Evolutionary conservation across 2,113 vertebrate species (phyloP), one percentile per base, ranked within the genome.

Genomic region (Lophotis ruficrista): DNA sequence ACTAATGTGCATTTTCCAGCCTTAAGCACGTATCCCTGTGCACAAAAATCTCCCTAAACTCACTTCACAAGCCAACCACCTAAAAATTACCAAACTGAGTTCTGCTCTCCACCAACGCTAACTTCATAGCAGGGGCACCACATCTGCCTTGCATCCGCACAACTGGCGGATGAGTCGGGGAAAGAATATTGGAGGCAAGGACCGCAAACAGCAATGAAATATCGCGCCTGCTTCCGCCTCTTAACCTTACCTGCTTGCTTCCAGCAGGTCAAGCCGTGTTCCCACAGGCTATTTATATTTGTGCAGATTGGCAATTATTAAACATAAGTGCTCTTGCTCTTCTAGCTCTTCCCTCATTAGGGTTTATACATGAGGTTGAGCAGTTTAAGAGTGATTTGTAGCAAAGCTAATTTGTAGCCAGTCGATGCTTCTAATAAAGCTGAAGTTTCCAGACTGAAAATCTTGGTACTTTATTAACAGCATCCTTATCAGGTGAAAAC

Each of bases 231-330:
- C 72, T 68, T 16, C 72, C 28, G 1, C 68, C 75, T 83, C 79
- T 80, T 43, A 30, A 51, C 53, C 83, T 72, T 18, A 70, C 57
- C 77, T 51, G 56, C 56, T 35, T 2, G 0, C 27, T 81, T 22
- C 66, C 87, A 75, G 56, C 15, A 1, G 79, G 48, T 68, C 89
- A 69, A 31, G 66, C 37, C 5, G 0, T 4, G 12, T 14, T 77
- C 79, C 14, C 33, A 2, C 1, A 3, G 53, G 57, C n/a, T 93
- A 50, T 89, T 93, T 57, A 14, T 75, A 37, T 70, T 81, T 22
- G 48, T 75, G 47, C 30, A 68, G 64, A 81, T 33, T 78, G 77
- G 86, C 80, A 96, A 81, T 91, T 91, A 82, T 69, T 69, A 79
- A 89, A 76, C 23, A 3, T 22, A 41, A 91, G 82, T n/a, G 69